phyloP scores from a whole-genome alignment of 2,113 vertebrate species.

The Tor tambroides region DNA sequence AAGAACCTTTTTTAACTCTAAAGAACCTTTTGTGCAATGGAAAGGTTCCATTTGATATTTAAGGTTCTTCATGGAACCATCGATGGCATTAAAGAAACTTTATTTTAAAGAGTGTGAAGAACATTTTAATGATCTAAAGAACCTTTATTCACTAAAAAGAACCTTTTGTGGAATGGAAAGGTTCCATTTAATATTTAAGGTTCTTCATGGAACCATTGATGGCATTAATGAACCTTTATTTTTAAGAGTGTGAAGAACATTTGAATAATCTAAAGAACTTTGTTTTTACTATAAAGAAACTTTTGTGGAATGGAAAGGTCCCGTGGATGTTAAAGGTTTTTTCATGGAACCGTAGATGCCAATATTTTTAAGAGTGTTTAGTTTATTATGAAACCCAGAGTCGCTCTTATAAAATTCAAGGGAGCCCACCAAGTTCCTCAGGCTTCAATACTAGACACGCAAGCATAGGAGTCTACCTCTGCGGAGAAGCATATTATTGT shows the following conservation, averaged over 20 bases:
- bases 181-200: too few species aligned
- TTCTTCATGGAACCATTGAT: neutral
- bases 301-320: neutral
- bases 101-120: too few species aligned
- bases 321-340: neutral
- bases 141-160: neutral
- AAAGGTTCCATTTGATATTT: too few species aligned
- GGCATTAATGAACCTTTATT: neutral
- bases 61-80: too few species aligned
- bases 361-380: conserved; percentile 8
- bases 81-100: too few species aligned
- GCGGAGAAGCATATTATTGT: conserved; percentile 53
- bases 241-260: neutral
- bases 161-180: neutral
- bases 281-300: neutral
- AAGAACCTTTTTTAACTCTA: too few species aligned
- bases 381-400: conserved; percentile 31
- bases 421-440: conserved; percentile 40
- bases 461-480: conserved; percentile 53
- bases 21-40: too few species aligned
- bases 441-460: conserved; percentile 51
- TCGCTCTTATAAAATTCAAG: conserved; percentile 48
- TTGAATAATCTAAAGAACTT: neutral
- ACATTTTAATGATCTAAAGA: too few species aligned
- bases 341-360: neutral